Conservation (phyloP, 2,113 vertebrate genomes). For the Mormyrus lacerda region DNA sequence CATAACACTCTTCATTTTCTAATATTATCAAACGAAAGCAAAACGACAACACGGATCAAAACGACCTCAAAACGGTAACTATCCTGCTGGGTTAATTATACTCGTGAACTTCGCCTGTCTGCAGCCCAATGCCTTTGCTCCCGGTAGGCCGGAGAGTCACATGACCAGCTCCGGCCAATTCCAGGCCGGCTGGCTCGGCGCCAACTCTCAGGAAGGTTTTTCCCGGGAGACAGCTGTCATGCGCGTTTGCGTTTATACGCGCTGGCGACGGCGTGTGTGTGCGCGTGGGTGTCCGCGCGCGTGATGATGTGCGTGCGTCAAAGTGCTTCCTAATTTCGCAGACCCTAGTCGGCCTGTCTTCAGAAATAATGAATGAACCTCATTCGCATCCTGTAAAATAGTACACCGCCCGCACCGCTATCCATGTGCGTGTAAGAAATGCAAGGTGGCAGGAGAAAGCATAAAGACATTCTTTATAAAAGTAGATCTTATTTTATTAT, state of each 20-base stretch:
- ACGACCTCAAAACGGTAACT: not conserved
- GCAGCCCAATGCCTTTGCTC: constrained; percentile 3
- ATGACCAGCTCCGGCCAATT: constrained; percentile 34
- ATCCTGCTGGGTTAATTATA: constrained; percentile 30
- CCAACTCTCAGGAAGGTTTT: constrained; percentile 60
- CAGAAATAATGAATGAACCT: constrained; percentile 41
- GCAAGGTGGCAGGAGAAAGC: constrained; percentile 24
- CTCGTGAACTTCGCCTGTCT: constrained; percentile 8
- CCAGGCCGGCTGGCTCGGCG: constrained; percentile 31
- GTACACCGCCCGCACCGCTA: constrained; percentile 23
- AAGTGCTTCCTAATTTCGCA: constrained; percentile 49
- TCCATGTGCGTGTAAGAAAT: constrained; percentile 39
- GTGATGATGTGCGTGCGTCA: constrained; percentile 10
- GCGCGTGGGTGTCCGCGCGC: constrained; percentile 9
- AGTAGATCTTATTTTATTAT: constrained; percentile 36
- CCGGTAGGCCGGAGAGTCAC: constrained; percentile 20
- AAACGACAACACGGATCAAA: not conserved
- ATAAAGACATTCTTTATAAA: constrained; percentile 37
- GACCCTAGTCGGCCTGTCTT: constrained; percentile 31
- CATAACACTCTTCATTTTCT: not conserved
- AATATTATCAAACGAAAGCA: not conserved
- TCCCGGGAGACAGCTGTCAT: constrained; percentile 34
- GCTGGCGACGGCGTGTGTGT: constrained; percentile 9
- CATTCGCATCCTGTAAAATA: constrained; percentile 36
- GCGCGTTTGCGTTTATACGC: constrained; percentile 22